Percentiles rank a stretch among this genome's conserved stretches.
Evolutionary conservation across 1,140 invertebrate genomes (phyloP).

Genomic region (Drosophila pectinifera): DNA sequence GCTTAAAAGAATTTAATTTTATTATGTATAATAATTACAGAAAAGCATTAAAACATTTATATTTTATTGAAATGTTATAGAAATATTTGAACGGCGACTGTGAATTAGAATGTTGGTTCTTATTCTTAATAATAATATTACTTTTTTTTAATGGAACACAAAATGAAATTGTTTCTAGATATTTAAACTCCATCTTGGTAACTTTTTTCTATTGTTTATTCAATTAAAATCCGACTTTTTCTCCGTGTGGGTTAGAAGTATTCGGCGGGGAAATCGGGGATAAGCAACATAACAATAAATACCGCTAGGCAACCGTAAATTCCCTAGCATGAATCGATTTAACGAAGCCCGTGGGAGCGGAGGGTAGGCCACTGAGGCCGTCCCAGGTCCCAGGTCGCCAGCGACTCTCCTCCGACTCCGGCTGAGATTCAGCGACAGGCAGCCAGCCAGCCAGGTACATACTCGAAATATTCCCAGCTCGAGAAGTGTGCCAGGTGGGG

Average conservation of each 20-base stretch:
- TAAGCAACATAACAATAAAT: constrained; percentile 77
- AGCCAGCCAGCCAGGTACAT: constrained; percentile 61
- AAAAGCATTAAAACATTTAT: too few relatives aligned
- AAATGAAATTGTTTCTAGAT: too few relatives aligned
- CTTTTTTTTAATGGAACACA: too few relatives aligned
- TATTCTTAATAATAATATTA: too few relatives aligned
- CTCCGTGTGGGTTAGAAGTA: constrained; percentile 4
- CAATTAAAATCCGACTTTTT: background rate
- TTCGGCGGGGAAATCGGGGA: constrained; percentile 9
- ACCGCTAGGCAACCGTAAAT: constrained; percentile 81
- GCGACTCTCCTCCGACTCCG: constrained; percentile 33
- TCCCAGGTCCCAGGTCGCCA: constrained; percentile 36
- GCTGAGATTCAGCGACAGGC: constrained; percentile 47
- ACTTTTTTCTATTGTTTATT: background rate
- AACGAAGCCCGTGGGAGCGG: constrained; percentile 57
- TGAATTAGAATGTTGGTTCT: too few relatives aligned
- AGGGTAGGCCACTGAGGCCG: constrained; percentile 23
- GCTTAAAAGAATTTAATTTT: too few relatives aligned
- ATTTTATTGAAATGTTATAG: too few relatives aligned
- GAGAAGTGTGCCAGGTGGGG: constrained; percentile 66
- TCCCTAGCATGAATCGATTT: constrained; percentile 82
- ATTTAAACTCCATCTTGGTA: too few relatives aligned
- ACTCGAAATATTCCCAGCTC: constrained; percentile 29
- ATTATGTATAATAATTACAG: too few relatives aligned
- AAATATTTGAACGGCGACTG: too few relatives aligned